A percentile compares a stretch with the other conserved stretches of the same genome.
Conservation (phyloP, 2,888 invertebrate genomes). For the Leptopilina drosophilae region DNA sequence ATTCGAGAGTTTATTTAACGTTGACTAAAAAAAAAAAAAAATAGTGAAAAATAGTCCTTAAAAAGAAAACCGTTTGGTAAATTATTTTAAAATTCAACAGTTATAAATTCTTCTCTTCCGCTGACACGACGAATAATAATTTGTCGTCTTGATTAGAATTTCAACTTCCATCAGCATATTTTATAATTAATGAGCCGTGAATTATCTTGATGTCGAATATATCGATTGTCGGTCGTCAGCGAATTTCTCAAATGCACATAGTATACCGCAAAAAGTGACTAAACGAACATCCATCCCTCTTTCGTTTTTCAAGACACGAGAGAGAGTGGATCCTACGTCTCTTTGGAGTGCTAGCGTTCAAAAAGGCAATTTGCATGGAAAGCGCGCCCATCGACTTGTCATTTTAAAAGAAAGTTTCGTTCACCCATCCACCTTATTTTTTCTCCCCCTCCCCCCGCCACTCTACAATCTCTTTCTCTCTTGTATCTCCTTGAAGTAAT, state of each 20-base stretch:
- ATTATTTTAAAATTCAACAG: too few relatives aligned
- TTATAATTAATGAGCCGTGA: constrained; percentile 25
- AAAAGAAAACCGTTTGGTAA: too few relatives aligned
- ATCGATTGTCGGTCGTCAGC: constrained; percentile 25
- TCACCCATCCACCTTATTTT: constrained; percentile 6
- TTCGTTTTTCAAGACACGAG: neutral
- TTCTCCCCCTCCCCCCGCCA: too few relatives aligned
- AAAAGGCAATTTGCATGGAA: constrained; percentile 61
- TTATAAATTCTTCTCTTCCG: too few relatives aligned
- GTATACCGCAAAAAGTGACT: neutral
- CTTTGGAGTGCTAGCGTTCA: constrained; percentile 46
- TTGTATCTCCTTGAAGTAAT: constrained; percentile 18
- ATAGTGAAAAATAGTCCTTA: too few relatives aligned
- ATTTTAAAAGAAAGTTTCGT: constrained; percentile 33
- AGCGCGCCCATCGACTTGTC: constrained; percentile 43
- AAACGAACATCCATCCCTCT: constrained; percentile 1
- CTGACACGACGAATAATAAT: neutral
- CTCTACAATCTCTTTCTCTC: neutral
- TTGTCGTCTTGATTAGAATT: constrained; percentile 15
- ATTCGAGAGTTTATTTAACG: too few relatives aligned
- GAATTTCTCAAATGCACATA: constrained; percentile 6
- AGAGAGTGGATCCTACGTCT: neutral
- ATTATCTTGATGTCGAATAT: constrained; percentile 13
- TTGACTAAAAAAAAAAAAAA: too few relatives aligned
- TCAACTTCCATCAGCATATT: neutral